Evolutionary conservation across 2,113 vertebrate genomes (phyloP), one percentile per base, ranked within the genome.

Genomic region (Megaleporinus macrocephalus): DNA sequence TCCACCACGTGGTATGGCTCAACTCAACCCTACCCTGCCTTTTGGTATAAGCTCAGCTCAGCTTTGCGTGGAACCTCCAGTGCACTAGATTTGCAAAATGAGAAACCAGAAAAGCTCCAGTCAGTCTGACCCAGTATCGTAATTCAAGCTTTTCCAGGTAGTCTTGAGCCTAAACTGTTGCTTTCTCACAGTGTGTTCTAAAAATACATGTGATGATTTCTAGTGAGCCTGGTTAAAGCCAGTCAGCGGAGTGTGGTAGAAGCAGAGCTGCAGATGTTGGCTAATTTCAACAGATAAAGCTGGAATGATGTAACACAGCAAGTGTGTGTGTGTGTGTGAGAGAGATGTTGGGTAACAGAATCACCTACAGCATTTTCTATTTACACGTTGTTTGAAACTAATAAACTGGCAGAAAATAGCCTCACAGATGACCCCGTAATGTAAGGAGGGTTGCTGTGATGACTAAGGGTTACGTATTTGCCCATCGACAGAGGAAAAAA

Each of bases 341-440:
- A 3, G 57, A 12, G 63, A 44, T 57, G 22, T 3, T 65, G 36
- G 44, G 26, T 66, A 62, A 71, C 33, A 36, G 33, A 3, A 36
- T 3, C 76, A 81, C 71, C 72, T 75, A 41, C 33, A 76, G 70
- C 66, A 12, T 61, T 71, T 24, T 82, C 71, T 74, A 20, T 78
- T 82, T 70, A 70, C 73, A 77, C 80, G 63, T 79, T 68, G 79
- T 29, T 55, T 72, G 65, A 70, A 84, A 36, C 41, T 61, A 82
- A 79, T 84, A 65, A 84, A 47, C 49, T 27, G 12, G 70, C 53
- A 69, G 71, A 27, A 26, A 73, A 78, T 59, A 47, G 81, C 71
- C 33, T 85, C 85, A 86, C 80, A 33, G 76, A 79, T 11, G 74
- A 86, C 36, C 63, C 33, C 65, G 82, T 84, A 78, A 82, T 84